phyloP scores from a whole-genome alignment of 2,888 invertebrate genomes.

The Coecobrya sp. region DNA sequence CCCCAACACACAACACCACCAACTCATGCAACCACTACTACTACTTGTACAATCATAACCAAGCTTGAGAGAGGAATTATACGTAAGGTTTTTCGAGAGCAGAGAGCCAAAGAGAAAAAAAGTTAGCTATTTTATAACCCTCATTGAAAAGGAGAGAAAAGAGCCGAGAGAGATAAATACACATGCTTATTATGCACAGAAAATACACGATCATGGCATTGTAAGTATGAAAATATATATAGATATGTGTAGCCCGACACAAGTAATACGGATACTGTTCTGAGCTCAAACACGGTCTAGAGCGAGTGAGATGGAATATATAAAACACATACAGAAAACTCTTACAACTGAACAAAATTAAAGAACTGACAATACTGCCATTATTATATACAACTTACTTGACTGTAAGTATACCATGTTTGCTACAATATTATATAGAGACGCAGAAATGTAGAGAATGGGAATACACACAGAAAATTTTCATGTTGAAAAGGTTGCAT shows the following conservation, averaged over 20 bases:
- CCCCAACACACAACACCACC: conserved; percentile 11
- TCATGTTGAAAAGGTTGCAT: not conserved
- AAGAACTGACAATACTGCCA: conserved; percentile 41
- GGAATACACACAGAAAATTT: not conserved
- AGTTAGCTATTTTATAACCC: conserved; percentile 46
- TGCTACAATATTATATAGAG: not conserved
- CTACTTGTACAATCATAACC: not conserved
- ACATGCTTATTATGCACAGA: conserved; percentile 52
- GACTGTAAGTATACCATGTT: not conserved
- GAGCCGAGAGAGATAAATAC: conserved; percentile 40
- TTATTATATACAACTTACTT: conserved; percentile 6
- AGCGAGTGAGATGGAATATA: not conserved
- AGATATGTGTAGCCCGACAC: not conserved
- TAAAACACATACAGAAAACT: not conserved
- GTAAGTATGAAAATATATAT: not conserved
- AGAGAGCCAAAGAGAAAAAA: conserved; percentile 40
- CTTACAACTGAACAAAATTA: conserved; percentile 46
- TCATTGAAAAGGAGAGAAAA: conserved; percentile 38
- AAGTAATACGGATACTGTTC: not conserved
- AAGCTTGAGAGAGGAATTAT: not conserved
- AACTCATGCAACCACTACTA: not conserved
- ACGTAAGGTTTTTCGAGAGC: not conserved
- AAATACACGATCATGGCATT: conserved; percentile 6
- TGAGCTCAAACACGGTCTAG: not conserved
- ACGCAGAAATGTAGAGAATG: not conserved